Evolutionary conservation across 2,888 invertebrate species (phyloP), one percentile per base, ranked within the genome.

Genomic region (Onchidella celtica): DNA sequence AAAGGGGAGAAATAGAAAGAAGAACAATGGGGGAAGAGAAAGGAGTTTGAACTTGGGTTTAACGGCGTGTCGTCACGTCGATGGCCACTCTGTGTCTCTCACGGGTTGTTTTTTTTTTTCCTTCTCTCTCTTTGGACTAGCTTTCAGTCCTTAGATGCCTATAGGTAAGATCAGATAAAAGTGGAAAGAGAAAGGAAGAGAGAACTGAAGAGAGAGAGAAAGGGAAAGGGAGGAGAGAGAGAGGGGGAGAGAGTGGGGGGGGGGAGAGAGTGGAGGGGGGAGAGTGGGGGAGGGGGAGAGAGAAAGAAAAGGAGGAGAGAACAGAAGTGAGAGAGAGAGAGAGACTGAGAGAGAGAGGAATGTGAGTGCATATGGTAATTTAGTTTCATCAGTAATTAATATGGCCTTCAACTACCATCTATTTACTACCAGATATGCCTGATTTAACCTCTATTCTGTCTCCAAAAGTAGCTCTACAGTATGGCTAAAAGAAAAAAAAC

Each of bases 131-230:
- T n/a, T n/a, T n/a, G n/a, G n/a, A n/a, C n/a, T n/a, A n/a, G n/a
- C n/a, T n/a, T n/a, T n/a, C n/a, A n/a, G n/a, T n/a, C n/a, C n/a
- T n/a, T n/a, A n/a, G n/a, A 74, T 34, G 36, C 14, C 32, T 21
- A 74, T 9, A 59, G 21, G 34, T 34, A 73, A 32, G 24, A 57
- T 27, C 29, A 59, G 14, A 29, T 32, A 59, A 27, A 73, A 34
- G 24, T n/a, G n/a, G n/a, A 73, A 9, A 36, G 38, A n/a, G n/a
- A 74, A 9, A 38, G 11, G 14, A 14, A 74, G 17, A 63, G 40
- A 38, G 17, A 75, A 29, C 38, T 17, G n/a, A 61, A 75, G 27
- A 63, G 14, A 36, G 24, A 75, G 27, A 75, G 27, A 61, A 29
- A 63, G 21, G 40, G 38, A 63, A 17, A 34, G 34, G 57, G n/a